phyloP scores from a whole-genome alignment of 2,113 vertebrate genomes.

The Argyrosomus japonicus region DNA sequence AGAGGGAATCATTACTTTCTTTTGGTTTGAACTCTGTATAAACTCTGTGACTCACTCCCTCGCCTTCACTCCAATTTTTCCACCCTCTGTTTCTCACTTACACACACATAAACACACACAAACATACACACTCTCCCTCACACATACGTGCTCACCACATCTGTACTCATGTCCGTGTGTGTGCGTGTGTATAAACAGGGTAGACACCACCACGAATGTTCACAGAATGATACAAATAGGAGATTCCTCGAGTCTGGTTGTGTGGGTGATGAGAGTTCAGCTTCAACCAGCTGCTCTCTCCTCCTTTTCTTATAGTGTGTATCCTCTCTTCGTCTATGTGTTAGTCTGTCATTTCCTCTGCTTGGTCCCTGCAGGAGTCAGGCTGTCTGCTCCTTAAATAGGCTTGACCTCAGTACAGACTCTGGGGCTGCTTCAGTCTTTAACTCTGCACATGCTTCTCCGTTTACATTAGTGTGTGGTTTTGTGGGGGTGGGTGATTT shows the following conservation, averaged over 20 bases:
- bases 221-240: slow-evolving; percentile 30
- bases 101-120: slow-evolving; percentile 7
- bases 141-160: slow-evolving; percentile 21
- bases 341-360: slow-evolving; percentile 73
- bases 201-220: slow-evolving; percentile 1
- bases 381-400: slow-evolving; percentile 82
- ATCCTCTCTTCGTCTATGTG: slow-evolving; percentile 40
- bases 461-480: slow-evolving; percentile 66
- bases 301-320: slow-evolving; percentile 13
- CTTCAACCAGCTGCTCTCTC: slow-evolving; percentile 42
- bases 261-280: slow-evolving; percentile 33
- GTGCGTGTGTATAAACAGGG: slow-evolving; percentile 23
- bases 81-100: slow-evolving; percentile 26
- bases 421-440: slow-evolving; percentile 70
- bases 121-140: background rate
- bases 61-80: slow-evolving; percentile 37
- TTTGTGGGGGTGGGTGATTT: slow-evolving; percentile 54
- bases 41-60: slow-evolving; percentile 54
- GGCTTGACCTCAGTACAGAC: slow-evolving; percentile 76
- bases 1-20: slow-evolving; percentile 42
- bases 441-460: slow-evolving; percentile 71
- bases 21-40: slow-evolving; percentile 61
- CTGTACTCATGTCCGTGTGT: slow-evolving; percentile 6
- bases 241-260: slow-evolving; percentile 36
- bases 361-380: slow-evolving; percentile 76